Percentiles rank a stretch among this genome's conserved stretches.
Conservation (phyloP, 2,797 vertebrate genomes). For the Cryptoblepharus egeriae region DNA sequence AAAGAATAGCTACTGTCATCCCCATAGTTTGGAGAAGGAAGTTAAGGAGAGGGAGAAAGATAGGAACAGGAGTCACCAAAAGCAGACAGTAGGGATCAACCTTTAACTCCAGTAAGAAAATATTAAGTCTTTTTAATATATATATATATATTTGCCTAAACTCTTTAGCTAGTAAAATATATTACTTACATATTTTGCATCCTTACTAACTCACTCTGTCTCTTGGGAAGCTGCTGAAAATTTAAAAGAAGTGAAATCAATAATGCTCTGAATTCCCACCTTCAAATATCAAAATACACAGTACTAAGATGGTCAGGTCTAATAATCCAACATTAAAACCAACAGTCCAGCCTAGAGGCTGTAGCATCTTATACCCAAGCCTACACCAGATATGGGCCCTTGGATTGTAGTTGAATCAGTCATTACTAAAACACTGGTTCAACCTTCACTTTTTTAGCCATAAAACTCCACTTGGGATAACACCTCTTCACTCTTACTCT, state of each 20-base stretch:
- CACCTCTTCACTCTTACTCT: not conserved
- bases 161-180: slow-evolving; percentile 68
- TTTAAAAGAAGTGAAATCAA: slow-evolving; percentile 76
- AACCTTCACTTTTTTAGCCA: no score
- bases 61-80: slow-evolving; percentile 69
- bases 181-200: slow-evolving; percentile 67
- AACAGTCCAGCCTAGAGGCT: not conserved
- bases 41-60: slow-evolving; percentile 53
- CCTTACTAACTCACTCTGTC: slow-evolving; percentile 75
- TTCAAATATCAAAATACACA: slow-evolving; percentile 60
- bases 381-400: not conserved
- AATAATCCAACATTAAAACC: slow-evolving; percentile 28
- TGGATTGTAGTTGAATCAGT: no score
- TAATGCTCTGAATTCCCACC: slow-evolving; percentile 59
- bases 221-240: slow-evolving; percentile 74
- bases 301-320: slow-evolving; percentile 19
- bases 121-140: slow-evolving; percentile 53
- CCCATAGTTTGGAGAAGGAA: slow-evolving; percentile 69
- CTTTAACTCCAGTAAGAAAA: slow-evolving; percentile 68
- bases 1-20: slow-evolving; percentile 70
- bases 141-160: slow-evolving; percentile 63
- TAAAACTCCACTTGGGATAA: no score
- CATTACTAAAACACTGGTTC: no score
- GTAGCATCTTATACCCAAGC: slow-evolving; percentile 14
- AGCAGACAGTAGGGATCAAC: slow-evolving; percentile 70